Conservation (phyloP, 2,113 vertebrate species). For the Alaudala cheleensis region DNA sequence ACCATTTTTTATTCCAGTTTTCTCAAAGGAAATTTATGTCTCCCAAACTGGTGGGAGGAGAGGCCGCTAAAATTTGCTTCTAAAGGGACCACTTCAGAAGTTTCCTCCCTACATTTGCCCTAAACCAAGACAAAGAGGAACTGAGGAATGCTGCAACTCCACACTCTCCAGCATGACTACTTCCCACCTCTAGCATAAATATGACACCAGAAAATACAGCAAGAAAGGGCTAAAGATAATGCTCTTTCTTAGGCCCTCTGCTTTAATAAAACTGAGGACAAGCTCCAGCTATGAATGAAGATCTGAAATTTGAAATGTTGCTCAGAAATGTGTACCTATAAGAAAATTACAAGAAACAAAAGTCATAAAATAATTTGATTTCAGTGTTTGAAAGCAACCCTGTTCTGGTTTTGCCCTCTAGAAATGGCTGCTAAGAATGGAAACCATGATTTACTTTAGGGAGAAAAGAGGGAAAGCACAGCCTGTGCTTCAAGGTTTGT, state of each 20-base stretch:
- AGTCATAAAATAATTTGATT: background rate
- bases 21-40: background rate
- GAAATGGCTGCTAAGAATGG: background rate
- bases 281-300: background rate
- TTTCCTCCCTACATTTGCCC: background rate
- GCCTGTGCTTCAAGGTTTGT: background rate
- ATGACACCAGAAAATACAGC: background rate
- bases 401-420: background rate
- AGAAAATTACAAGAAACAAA: background rate
- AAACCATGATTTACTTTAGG: conserved; percentile 37
- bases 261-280: background rate
- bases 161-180: fast-evolving
- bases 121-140: background rate
- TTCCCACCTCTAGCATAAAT: background rate
- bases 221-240: background rate
- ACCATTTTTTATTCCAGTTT: background rate
- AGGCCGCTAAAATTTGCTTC: background rate
- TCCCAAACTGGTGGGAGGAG: background rate
- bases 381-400: background rate
- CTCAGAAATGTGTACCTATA: background rate
- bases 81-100: background rate
- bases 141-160: background rate
- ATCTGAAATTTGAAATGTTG: background rate
- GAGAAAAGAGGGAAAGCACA: background rate
- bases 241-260: background rate